Conservation (phyloP, 2,113 vertebrate genomes). For the Cryptomyrus ogoouensis region DNA sequence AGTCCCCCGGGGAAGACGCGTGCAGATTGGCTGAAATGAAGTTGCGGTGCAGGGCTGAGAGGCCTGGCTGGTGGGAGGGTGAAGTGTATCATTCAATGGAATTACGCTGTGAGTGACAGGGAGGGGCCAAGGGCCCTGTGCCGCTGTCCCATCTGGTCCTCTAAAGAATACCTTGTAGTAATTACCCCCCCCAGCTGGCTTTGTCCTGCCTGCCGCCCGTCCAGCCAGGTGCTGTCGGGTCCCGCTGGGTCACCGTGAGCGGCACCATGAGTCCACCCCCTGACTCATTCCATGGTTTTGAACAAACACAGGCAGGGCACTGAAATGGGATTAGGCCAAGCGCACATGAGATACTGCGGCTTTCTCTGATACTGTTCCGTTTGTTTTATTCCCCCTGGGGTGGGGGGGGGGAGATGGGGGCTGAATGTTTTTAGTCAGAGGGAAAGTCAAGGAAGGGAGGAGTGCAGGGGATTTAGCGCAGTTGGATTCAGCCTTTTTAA, state of each 20-base stretch:
- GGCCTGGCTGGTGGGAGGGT: constrained; percentile 96
- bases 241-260: constrained; percentile 82
- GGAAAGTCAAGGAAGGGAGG: background rate
- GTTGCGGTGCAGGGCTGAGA: constrained; percentile 94
- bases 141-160: constrained; percentile 93
- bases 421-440: background rate
- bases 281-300: constrained; percentile 76
- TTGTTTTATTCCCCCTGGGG: constrained; percentile 45
- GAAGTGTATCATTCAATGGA: constrained; percentile 99
- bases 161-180: constrained; percentile 99
- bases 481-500: background rate
- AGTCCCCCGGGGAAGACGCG: constrained; percentile 69
- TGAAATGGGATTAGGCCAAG: constrained; percentile 45
- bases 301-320: constrained; percentile 71
- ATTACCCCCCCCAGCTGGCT: constrained; percentile 97
- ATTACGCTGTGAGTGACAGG: constrained; percentile 97
- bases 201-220: constrained; percentile 76
- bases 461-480: background rate
- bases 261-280: constrained; percentile 74
- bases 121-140: constrained; percentile 77
- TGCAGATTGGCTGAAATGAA: constrained; percentile 77
- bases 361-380: constrained; percentile 39
- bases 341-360: constrained; percentile 15
- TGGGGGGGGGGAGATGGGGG: too few species aligned
- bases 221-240: constrained; percentile 91